Conservation (phyloP, 2,888 invertebrate genomes). For the Tetragonula carbonaria region DNA sequence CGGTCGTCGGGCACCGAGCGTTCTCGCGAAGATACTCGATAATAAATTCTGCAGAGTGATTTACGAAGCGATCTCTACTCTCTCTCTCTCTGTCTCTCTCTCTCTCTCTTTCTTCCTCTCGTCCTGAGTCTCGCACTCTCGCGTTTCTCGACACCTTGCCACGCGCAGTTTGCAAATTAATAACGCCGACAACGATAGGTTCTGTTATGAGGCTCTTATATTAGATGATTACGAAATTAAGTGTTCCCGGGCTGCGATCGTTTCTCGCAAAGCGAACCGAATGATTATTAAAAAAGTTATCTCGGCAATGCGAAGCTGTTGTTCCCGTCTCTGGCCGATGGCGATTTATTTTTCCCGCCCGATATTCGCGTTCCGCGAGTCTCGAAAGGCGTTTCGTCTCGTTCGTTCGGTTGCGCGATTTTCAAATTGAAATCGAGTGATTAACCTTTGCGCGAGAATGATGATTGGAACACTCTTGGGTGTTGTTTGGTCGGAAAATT, state of each 20-base stretch:
- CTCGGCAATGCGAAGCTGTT: no score
- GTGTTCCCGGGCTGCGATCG: conserved; percentile 10
- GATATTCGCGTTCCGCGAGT: no score
- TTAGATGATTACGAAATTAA: conserved; percentile 49
- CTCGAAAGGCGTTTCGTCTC: no score
- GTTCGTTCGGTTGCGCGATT: background rate
- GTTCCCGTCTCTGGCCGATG: background rate
- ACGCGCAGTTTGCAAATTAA: conserved; percentile 57
- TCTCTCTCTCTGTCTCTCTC: background rate
- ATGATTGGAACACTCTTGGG: no score
- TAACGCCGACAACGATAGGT: conserved; percentile 57
- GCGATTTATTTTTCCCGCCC: background rate
- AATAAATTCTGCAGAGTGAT: conserved; percentile 64
- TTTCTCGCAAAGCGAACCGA: background rate
- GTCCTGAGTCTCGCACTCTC: background rate
- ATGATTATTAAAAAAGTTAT: conserved; percentile 28
- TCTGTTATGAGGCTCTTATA: conserved; percentile 41
- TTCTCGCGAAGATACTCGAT: conserved; percentile 58
- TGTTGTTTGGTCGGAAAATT: background rate
- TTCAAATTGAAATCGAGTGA: no score
- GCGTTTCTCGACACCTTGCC: conserved; percentile 3
- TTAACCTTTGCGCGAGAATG: no score
- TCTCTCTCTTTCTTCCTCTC: background rate
- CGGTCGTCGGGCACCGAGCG: conserved; percentile 15
- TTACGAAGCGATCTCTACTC: conserved; percentile 50